Evolutionary conservation across 2,888 invertebrate species (phyloP), one percentile per base, ranked within the genome.

Genomic region (Drosophila koepferae): DNA sequence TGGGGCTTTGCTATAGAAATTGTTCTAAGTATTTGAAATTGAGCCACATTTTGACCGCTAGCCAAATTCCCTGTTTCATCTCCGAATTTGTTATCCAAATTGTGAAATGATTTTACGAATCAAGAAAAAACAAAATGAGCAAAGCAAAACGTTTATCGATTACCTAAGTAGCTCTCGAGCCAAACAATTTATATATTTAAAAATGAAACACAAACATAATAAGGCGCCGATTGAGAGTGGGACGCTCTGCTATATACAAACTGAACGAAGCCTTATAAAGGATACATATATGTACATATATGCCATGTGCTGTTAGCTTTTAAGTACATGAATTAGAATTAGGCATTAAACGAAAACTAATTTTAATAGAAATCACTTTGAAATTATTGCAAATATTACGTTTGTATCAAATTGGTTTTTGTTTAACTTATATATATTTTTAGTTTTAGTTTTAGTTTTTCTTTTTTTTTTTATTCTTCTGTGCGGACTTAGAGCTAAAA

Each of bases 31-130:
- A 46, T 79, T 77, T 69, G 77, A 74, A 78, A 72, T 74, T 65
- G 44, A 61, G 74, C 74, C 74, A 74, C 68, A 64, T 36, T 69
- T 55, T 55, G 63, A 66, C 75, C 56, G 69, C 51, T 63, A 67
- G 65, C 61, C 74, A 68, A 73, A 69, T 66, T 89, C 82, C 91
- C 91, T 91, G 91, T 91, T 86, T 91, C 70, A 69, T 60, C 77
- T 82, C 91, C 91, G 91, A 91, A 91, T 91, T 91, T 91, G 91
- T 88, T 90, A 71, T 64, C 79, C 69, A 72, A 63, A 41, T 72
- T 44, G 40, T 51, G 43, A 54, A 63, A 56, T 56, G 54, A 51
- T 72, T 72, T 79, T 80, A 28, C 78, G 72, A 64, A 74, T 80
- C 2, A 51, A 74, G 83, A 82, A 75, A 79, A 74, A 87, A 89